A percentile compares a stretch with the other conserved stretches of the same genome.
Evolutionary conservation across 1,140 invertebrate species (phyloP).

Genomic region (Drosophila punjabiensis): DNA sequence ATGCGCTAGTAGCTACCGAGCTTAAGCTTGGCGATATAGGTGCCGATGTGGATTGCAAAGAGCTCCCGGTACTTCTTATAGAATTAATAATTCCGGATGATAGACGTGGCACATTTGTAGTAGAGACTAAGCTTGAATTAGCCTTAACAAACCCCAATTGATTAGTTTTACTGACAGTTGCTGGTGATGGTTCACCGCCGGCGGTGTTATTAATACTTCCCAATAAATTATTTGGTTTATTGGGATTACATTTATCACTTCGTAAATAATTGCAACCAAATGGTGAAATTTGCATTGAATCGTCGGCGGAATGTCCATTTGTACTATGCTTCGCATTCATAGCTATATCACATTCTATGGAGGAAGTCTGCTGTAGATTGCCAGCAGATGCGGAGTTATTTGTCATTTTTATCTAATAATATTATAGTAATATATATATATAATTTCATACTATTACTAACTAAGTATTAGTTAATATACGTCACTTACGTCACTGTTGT

Average conservation of each 20-base stretch:
- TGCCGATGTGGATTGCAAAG: conserved; percentile 71
- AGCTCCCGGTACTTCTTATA: conserved; percentile 67
- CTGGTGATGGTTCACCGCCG: conserved; percentile 12
- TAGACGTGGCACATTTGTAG: conserved; percentile 10
- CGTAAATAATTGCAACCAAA: conserved; percentile 31
- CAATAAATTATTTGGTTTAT: conserved; percentile 32
- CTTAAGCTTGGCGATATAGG: conserved; percentile 90
- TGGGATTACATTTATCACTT: conserved; percentile 28
- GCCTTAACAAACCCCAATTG: conserved; percentile 38
- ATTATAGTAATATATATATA: not conserved
- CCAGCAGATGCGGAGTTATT: conserved; percentile 49
- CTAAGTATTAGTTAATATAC: not conserved
- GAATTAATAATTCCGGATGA: conserved; percentile 36
- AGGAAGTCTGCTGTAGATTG: conserved; percentile 52
- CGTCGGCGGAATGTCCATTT: conserved; percentile 54
- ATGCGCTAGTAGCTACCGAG: conserved; percentile 91
- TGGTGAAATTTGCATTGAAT: conserved; percentile 45
- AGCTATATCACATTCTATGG: conserved; percentile 35
- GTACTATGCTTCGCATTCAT: conserved; percentile 23
- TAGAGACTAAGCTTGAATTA: conserved; percentile 36
- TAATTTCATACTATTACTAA: not conserved
- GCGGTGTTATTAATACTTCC: conserved; percentile 28
- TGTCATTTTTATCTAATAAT: conserved; percentile 36
- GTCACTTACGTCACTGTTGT: conserved; percentile 52
- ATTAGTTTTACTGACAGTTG: conserved; percentile 12